Percentiles rank a stretch among this genome's conserved stretches.
Evolutionary conservation across 53 echinoderm and acorn worm genomes (phyloP).

Genomic region (Crossaster papposus): DNA sequence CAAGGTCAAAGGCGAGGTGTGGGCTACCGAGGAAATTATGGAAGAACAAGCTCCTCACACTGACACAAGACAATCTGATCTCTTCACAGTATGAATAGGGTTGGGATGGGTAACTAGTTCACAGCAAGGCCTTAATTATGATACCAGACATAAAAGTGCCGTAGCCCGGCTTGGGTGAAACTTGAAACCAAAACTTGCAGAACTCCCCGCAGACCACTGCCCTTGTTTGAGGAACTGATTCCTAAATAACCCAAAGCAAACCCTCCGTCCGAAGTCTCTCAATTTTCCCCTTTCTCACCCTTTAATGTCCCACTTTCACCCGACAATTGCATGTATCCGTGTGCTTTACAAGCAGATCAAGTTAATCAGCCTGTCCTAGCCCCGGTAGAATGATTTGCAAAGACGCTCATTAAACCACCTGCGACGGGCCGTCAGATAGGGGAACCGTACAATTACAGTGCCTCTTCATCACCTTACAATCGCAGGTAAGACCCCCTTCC

Average conservation of each 20-base stretch:
- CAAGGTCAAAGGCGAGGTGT: too few species aligned
- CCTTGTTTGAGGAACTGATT: background rate
- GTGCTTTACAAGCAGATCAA: conserved; percentile 46
- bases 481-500: conserved; percentile 59
- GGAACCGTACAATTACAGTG: conserved; percentile 57
- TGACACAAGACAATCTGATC: too few species aligned
- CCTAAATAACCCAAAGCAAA: background rate
- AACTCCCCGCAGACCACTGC: background rate
- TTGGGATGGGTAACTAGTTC: too few species aligned
- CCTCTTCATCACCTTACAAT: conserved; percentile 54
- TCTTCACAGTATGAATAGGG: too few species aligned
- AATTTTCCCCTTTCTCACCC: background rate
- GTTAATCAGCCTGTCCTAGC: conserved; percentile 26
- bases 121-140: too few species aligned
- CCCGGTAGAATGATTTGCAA: conserved; percentile 46
- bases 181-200: too few species aligned
- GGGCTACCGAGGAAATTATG: too few species aligned
- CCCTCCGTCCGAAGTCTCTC: background rate
- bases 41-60: too few species aligned
- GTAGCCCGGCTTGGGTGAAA: too few species aligned
- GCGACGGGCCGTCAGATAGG: conserved; percentile 31
- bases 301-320: conserved; percentile 2
- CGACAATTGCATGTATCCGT: conserved; percentile 17
- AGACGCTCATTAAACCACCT: conserved; percentile 56
- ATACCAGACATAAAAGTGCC: too few species aligned